Conservation (phyloP, 2,797 vertebrate genomes). For the Limosa lapponica region DNA sequence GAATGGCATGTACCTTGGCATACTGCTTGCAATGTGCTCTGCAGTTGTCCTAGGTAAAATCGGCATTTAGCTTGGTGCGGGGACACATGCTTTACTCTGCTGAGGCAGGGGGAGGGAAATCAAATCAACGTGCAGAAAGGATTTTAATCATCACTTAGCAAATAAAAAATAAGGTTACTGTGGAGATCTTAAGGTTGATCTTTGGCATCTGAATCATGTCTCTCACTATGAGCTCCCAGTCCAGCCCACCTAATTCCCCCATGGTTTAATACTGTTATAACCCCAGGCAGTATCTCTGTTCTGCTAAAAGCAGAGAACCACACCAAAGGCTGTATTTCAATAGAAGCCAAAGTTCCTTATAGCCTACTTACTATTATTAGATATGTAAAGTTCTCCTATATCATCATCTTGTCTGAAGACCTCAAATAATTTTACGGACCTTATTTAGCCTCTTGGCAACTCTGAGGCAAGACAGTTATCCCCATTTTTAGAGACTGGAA, state of each 20-base stretch:
- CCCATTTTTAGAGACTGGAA: background rate
- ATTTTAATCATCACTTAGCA: conserved; percentile 14
- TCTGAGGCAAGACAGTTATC: background rate
- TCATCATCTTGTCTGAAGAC: background rate
- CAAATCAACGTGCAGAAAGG: background rate
- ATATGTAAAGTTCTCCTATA: conserved; percentile 24
- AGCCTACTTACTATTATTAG: conserved; percentile 55
- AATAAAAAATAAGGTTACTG: conserved; percentile 16
- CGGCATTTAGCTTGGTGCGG: background rate
- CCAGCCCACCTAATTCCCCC: background rate
- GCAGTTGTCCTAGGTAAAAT: background rate
- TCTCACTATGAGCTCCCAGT: background rate
- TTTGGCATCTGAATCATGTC: background rate
- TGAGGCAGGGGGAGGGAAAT: background rate
- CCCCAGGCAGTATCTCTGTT: background rate
- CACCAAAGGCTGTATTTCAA: conserved; percentile 12
- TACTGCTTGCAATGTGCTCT: background rate
- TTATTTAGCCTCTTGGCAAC: conserved; percentile 1
- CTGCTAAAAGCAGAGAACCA: conserved; percentile 12
- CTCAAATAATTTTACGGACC: conserved; percentile 30
- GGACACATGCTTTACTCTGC: background rate
- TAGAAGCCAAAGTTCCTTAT: conserved; percentile 1
- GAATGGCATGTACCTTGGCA: background rate
- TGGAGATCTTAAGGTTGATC: background rate
- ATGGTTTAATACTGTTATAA: background rate